phyloP scores from a whole-genome alignment of 2,888 invertebrate species.

The Aporophyla nigra region DNA sequence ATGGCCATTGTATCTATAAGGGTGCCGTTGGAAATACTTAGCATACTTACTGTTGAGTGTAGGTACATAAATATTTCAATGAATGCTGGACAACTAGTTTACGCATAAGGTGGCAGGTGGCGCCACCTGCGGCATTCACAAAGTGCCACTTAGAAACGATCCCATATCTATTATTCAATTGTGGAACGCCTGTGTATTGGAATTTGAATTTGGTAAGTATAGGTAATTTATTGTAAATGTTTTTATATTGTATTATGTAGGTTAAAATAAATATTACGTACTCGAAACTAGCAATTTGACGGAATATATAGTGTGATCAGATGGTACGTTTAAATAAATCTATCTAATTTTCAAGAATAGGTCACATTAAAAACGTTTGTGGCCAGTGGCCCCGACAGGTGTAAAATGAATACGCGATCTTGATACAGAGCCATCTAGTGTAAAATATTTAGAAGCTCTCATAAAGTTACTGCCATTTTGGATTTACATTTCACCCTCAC shows the following conservation, averaged over 20 bases:
- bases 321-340: background rate
- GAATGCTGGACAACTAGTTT: constrained; percentile 1
- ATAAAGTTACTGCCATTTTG: no score
- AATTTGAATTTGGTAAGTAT: constrained; percentile 20
- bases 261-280: background rate
- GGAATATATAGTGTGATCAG: background rate
- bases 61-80: background rate
- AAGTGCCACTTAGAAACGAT: constrained; percentile 10
- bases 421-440: no score
- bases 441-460: no score
- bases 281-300: background rate
- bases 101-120: constrained; percentile 25
- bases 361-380: no score
- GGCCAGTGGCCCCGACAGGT: no score
- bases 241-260: background rate
- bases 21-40: background rate
- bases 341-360: background rate
- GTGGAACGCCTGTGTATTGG: constrained; percentile 5
- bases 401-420: no score
- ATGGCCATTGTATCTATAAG: background rate
- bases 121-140: constrained; percentile 37
- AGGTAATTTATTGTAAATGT: background rate
- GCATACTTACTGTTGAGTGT: background rate
- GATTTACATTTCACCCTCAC: no score
- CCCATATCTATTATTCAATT: constrained; percentile 48